Conservation (phyloP, 1,140 invertebrate genomes). For the Drosophila ironensis region DNA sequence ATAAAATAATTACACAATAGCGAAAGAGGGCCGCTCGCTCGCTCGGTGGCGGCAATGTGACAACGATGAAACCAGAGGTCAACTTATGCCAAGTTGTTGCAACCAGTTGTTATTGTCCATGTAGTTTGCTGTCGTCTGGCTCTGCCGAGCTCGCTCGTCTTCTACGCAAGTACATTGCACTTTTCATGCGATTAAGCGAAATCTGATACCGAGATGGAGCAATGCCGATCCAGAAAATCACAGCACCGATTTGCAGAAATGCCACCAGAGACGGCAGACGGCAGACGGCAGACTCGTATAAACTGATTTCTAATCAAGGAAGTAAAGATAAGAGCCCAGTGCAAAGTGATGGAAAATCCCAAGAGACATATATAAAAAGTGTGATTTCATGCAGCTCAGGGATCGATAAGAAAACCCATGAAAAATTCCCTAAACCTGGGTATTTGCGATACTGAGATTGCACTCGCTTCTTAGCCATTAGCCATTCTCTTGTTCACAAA, state of each 20-base stretch:
- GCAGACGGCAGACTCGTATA: too few relatives aligned
- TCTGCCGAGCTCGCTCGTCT: conserved; percentile 26
- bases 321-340: neutral
- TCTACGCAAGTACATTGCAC: conserved; percentile 55
- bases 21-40: conserved; percentile 44
- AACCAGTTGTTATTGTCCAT: conserved; percentile 12
- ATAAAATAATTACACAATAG: conserved; percentile 76
- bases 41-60: conserved; percentile 13
- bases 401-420: neutral
- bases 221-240: neutral
- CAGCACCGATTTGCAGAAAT: neutral
- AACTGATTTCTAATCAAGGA: neutral
- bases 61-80: conserved; percentile 60
- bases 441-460: too few relatives aligned
- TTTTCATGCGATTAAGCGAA: conserved; percentile 75
- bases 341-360: neutral
- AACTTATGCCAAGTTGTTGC: conserved; percentile 54
- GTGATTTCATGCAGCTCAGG: neutral
- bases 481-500: too few relatives aligned
- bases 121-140: conserved; percentile 14
- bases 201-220: conserved; percentile 48
- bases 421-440: too few relatives aligned
- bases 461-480: neutral
- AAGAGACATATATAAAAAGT: neutral
- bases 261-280: neutral